Evolutionary conservation across 2,113 vertebrate genomes (phyloP).

Genomic region (Platycercus adscitus): DNA sequence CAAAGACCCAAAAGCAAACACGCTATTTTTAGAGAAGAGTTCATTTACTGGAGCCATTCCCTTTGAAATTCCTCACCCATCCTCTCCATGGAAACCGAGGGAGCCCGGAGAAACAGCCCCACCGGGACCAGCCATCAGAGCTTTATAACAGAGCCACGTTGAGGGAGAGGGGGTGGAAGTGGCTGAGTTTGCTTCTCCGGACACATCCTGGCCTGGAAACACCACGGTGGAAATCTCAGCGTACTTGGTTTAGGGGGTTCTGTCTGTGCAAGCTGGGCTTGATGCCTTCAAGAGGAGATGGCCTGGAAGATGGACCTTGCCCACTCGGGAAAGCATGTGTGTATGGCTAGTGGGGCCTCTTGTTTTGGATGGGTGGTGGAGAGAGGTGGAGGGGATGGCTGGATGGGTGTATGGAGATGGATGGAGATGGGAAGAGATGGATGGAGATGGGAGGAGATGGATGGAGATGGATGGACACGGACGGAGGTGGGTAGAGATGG

Average conservation of each 20-base stretch:
- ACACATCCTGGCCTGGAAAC: background rate
- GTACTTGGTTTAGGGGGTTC: background rate
- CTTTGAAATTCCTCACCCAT: slow-evolving; percentile 79
- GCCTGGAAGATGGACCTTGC: background rate
- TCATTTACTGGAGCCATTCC: slow-evolving; percentile 78
- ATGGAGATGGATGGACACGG: background rate
- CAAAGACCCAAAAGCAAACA: slow-evolving; percentile 70
- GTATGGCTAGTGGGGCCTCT: background rate
- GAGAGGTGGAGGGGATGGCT: background rate
- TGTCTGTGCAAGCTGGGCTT: background rate
- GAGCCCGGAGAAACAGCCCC: slow-evolving; percentile 54
- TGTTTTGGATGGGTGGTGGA: background rate
- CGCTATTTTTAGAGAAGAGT: slow-evolving; percentile 74
- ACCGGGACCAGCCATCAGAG: slow-evolving; percentile 30
- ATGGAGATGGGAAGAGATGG: background rate
- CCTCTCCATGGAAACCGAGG: slow-evolving; percentile 72
- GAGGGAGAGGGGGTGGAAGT: background rate
- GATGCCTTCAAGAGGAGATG: background rate
- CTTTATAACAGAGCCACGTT: slow-evolving; percentile 9
- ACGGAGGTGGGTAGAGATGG: background rate
- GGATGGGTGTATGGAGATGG: background rate
- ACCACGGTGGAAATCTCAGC: background rate
- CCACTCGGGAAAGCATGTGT: background rate
- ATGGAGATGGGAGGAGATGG: background rate
- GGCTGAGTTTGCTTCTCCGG: background rate